Percentiles rank a stretch among this genome's conserved stretches.
These are phyloP conservation scores for Prunella strophiata DNA, from an alignment of 2,797 vertebrate species.

Conservation along the genomic window DNA sequence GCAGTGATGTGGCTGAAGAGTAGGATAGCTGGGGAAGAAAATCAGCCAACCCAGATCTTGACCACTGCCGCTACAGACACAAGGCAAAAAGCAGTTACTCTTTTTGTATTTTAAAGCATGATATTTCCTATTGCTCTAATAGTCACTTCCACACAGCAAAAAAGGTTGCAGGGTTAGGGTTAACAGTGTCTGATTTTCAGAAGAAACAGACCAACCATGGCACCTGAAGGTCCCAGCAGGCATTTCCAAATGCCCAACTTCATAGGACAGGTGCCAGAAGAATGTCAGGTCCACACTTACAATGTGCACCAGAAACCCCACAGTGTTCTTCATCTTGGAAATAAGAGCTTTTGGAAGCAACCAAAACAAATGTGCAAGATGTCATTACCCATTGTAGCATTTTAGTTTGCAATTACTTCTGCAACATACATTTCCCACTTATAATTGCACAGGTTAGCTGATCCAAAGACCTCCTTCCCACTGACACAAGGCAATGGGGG, in stretches of 20 bases:
- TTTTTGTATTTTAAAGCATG: neutral
- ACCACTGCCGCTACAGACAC: neutral
- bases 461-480: neutral
- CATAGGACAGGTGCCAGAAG: neutral
- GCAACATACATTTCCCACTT: neutral
- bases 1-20: neutral
- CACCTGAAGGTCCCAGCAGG: neutral
- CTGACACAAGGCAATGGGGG: neutral
- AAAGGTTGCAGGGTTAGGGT: neutral
- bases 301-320: neutral
- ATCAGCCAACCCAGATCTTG: neutral
- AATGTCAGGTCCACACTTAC: neutral
- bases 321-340: neutral
- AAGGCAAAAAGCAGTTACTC: neutral
- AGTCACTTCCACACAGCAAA: neutral
- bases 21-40: neutral
- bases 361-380: neutral
- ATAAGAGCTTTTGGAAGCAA: neutral
- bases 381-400: neutral
- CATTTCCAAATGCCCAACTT: neutral
- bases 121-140: neutral
- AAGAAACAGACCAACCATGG: neutral
- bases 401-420: neutral
- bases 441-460: neutral
- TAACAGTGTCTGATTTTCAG: neutral